Base-by-base conservation (phyloP, 2,888 invertebrate species). In the Eurytoma californica region DNA sequence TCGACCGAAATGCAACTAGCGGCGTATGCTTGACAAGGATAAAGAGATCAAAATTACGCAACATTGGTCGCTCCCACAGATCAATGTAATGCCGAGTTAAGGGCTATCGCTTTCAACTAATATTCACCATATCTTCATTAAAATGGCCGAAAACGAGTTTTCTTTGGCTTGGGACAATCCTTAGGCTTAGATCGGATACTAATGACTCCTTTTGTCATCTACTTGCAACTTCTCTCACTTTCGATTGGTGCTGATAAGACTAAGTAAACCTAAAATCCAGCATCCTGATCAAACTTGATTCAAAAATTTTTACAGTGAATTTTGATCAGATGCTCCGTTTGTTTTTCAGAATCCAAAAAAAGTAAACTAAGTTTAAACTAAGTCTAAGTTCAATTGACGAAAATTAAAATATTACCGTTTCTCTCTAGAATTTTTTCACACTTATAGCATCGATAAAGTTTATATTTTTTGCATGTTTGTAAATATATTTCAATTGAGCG, bases 31-130 rank as follows among this genome's bases (percentile, higher is more conserved):
- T 63, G 30, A 63, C 39, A 7, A 16, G 57, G 7, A 39, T 39
- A 39, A 39, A 39, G 39, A 39, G 58, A 57, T 70, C 72, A 67
- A 73, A 82, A 82, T 83, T 83, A 80, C 78, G 80, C 79, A 77
- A 84, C 86, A 87, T 86, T 87, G 24, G 24, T 24, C 24, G 24
- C 24, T 24, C 24, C 24, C 24, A 86, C 81, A 86, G 86, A 88
- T 89, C 86, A 85, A 84, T 85, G 84, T 88, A 89, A 89, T 87
- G 86, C 85, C 88, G 86, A 89, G 88, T 88, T 88, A 88, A 86
- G 86, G 66, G n/a, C 58, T 82, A 82, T 85, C 85, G 86, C 84
- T 82, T 81, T 82, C 80, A 83, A 47, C 58, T 63, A 20, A 82
- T 85, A 84, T 86, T 86, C 86, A 86, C 86, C 85, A 84, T 87